Conservation (phyloP, 2,888 invertebrate species). For the Empis stercorea region DNA sequence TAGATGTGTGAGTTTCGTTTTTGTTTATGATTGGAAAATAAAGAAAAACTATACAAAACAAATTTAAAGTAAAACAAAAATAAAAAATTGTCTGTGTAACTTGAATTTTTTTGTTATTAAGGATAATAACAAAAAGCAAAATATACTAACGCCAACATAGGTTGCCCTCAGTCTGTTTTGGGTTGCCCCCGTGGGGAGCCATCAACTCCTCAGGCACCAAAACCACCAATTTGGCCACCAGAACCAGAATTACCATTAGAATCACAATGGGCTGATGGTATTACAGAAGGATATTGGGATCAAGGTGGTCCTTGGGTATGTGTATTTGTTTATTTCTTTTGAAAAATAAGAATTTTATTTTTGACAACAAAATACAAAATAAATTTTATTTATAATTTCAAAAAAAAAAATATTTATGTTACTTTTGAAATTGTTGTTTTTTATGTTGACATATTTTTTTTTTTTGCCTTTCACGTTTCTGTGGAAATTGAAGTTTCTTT, state of each 20-base stretch:
- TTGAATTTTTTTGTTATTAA: no score
- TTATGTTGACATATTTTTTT: conserved; percentile 1
- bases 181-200: conserved; percentile 26
- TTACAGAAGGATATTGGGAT: conserved; percentile 27
- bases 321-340: no score
- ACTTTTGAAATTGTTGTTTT: background rate
- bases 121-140: background rate
- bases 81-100: no score
- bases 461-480: background rate
- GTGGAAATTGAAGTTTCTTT: background rate
- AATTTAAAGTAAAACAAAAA: background rate
- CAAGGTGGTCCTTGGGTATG: conserved; percentile 28
- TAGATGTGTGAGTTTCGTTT: no score
- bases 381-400: no score
- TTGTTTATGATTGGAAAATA: background rate
- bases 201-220: conserved; percentile 21
- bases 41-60: no score
- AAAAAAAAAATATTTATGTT: no score
- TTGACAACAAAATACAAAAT: background rate
- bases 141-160: conserved; percentile 20
- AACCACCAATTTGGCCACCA: conserved; percentile 22
- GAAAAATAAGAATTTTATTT: background rate
- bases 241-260: conserved; percentile 26
- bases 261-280: conserved; percentile 26
- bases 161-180: conserved; percentile 27